A percentile compares a stretch with the other conserved stretches of the same genome.
These are phyloP conservation scores for Coelogynopora nodosa DNA, from an alignment of 2,888 invertebrate genomes.

Conservation along the genomic window DNA sequence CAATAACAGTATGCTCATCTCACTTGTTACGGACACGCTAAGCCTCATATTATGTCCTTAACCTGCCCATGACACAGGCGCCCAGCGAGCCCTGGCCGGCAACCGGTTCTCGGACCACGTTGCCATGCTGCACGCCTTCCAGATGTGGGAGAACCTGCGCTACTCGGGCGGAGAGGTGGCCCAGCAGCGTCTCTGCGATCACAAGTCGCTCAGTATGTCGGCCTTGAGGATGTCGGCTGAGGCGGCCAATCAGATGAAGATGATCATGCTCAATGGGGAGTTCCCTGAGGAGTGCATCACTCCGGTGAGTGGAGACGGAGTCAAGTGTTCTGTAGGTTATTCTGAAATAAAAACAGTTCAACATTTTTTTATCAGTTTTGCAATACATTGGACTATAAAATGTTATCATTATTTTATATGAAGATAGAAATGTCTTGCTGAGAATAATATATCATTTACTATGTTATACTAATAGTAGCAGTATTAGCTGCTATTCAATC, in stretches of 20 bases:
- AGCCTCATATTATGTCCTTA: too few species aligned
- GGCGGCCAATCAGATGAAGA: conserved; percentile 63
- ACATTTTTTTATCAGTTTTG: too few species aligned
- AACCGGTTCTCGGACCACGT: conserved; percentile 86
- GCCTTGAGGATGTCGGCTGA: conserved; percentile 86
- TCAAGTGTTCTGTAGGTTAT: conserved; percentile 70
- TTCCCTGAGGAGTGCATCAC: conserved; percentile 37
- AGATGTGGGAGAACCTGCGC: conserved; percentile 67
- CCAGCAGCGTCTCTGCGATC: conserved; percentile 81
- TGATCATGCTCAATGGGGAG: conserved; percentile 35
- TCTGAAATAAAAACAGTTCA: too few species aligned
- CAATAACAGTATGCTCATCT: too few species aligned
- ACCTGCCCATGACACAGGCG: too few species aligned
- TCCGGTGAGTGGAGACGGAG: conserved; percentile 60
- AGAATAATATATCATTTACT: too few species aligned
- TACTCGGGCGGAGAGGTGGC: conserved; percentile 65
- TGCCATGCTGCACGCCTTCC: conserved; percentile 86
- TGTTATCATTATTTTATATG: too few species aligned
- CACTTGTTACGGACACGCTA: too few species aligned
- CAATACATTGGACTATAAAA: too few species aligned
- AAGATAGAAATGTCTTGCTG: too few species aligned
- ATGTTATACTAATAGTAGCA: too few species aligned
- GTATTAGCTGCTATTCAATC: too few species aligned
- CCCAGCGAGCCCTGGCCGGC: conserved; percentile 73
- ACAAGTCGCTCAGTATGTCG: conserved; percentile 80